phyloP scores from a whole-genome alignment of 2,113 vertebrate genomes.

The Aramus guarauna region DNA sequence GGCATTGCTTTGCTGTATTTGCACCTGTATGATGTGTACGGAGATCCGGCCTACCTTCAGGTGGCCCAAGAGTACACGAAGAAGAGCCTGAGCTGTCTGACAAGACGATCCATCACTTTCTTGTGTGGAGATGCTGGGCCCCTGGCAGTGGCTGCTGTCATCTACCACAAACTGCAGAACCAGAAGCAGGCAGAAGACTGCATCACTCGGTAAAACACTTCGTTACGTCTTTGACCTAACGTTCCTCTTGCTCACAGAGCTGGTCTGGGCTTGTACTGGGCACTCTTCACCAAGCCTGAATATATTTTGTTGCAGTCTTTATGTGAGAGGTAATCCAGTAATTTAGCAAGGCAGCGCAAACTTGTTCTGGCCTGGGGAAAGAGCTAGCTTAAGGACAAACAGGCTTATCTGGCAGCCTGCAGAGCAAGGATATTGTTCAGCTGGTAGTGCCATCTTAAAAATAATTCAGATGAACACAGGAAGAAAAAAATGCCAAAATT shows the following conservation, averaged over 20 bases:
- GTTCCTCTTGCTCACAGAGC: background rate
- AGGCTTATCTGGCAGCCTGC: background rate
- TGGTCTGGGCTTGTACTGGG: background rate
- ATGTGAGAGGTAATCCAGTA: background rate
- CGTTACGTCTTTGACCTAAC: background rate
- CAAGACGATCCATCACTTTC: slow-evolving; percentile 87
- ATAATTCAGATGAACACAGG: background rate
- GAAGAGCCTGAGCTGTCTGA: slow-evolving; percentile 83
- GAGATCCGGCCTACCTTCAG: slow-evolving; percentile 82
- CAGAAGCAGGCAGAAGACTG: slow-evolving; percentile 86
- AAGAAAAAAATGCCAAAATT: background rate
- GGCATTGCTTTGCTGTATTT: slow-evolving; percentile 93
- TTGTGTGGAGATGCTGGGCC: slow-evolving; percentile 91
- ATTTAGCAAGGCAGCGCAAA: background rate
- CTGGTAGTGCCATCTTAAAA: background rate
- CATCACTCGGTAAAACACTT: slow-evolving; percentile 77
- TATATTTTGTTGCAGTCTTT: background rate
- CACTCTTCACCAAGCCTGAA: background rate
- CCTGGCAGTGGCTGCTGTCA: slow-evolving; percentile 85
- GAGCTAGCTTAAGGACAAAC: background rate
- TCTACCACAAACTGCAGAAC: slow-evolving; percentile 83
- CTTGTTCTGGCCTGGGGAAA: background rate
- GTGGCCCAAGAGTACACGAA: slow-evolving; percentile 80
- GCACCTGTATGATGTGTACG: slow-evolving; percentile 85
- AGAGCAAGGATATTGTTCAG: background rate